phyloP scores from a whole-genome alignment of 2,797 vertebrate genomes.

The Rhodeus uyekii region DNA sequence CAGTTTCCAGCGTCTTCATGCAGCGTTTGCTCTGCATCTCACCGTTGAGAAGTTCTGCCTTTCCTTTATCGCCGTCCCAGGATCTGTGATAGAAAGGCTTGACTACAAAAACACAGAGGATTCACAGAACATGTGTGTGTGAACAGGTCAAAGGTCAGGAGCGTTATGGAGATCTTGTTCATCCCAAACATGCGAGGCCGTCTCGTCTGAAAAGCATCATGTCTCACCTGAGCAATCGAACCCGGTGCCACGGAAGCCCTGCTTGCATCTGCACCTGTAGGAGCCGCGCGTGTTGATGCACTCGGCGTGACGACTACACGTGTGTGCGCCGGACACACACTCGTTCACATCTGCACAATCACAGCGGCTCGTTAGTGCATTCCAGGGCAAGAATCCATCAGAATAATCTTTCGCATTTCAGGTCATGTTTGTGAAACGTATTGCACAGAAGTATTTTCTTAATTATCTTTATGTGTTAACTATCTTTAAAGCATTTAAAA shows the following conservation, averaged over 20 bases:
- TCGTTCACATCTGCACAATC: constrained; percentile 88
- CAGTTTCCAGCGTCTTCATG: not conserved
- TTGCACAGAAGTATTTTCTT: not conserved
- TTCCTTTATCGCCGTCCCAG: constrained; percentile 76
- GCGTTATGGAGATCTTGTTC: too few species aligned
- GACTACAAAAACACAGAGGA: constrained; percentile 67
- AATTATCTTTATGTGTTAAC: too few species aligned
- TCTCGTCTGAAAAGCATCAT: too few species aligned
- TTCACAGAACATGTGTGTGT: too few species aligned
- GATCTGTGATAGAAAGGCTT: constrained; percentile 80
- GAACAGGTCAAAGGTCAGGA: too few species aligned
- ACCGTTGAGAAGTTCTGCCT: constrained; percentile 79
- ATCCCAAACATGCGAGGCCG: too few species aligned
- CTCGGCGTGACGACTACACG: constrained; percentile 85
- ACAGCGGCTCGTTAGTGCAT: not conserved
- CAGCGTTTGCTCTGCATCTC: constrained; percentile 62
- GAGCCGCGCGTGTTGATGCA: constrained; percentile 91
- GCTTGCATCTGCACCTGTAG: constrained; percentile 92
- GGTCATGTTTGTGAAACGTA: too few species aligned
- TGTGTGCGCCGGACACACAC: constrained; percentile 78
- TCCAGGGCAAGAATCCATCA: not conserved
- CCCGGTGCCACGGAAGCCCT: constrained; percentile 89
- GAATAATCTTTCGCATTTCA: not conserved
- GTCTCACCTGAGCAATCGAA: constrained; percentile 89
- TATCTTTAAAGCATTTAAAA: too few species aligned